Conservation (phyloP, 2,113 vertebrate species). For the Notiomystis cincta region DNA sequence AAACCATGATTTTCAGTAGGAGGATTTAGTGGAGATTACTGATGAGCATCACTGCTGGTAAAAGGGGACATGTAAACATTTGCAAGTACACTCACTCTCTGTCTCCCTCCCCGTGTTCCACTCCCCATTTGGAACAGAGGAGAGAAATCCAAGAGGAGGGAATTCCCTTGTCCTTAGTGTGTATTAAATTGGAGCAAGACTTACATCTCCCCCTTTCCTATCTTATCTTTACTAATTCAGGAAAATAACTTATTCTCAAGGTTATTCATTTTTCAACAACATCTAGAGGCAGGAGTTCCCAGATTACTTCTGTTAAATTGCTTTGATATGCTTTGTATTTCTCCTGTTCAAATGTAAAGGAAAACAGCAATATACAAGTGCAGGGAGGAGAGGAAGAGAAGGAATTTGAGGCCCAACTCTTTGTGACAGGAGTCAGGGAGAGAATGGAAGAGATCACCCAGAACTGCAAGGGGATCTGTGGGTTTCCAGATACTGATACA, state of each 20-base stretch:
- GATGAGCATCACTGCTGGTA: background rate
- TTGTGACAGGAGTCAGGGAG: background rate
- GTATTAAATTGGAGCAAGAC: background rate
- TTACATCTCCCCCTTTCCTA: background rate
- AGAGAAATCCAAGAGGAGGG: background rate
- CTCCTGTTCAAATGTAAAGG: background rate
- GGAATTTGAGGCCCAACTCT: background rate
- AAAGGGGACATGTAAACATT: background rate
- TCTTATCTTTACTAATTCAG: background rate
- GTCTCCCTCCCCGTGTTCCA: fast-evolving
- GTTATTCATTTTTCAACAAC: background rate
- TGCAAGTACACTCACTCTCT: background rate
- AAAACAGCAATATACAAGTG: background rate
- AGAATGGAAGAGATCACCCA: background rate
- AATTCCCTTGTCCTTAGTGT: background rate
- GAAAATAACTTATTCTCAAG: background rate
- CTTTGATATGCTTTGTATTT: background rate
- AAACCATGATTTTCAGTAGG: background rate
- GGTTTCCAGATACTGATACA: background rate
- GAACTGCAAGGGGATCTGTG: background rate
- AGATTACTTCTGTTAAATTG: background rate
- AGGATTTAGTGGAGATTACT: slow-evolving; percentile 26
- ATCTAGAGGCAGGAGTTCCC: background rate
- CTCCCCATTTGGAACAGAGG: background rate
- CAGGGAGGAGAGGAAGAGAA: background rate